Evolutionary conservation across 2,888 invertebrate species (phyloP).

Genomic region (Ichneumoninae sp.): DNA sequence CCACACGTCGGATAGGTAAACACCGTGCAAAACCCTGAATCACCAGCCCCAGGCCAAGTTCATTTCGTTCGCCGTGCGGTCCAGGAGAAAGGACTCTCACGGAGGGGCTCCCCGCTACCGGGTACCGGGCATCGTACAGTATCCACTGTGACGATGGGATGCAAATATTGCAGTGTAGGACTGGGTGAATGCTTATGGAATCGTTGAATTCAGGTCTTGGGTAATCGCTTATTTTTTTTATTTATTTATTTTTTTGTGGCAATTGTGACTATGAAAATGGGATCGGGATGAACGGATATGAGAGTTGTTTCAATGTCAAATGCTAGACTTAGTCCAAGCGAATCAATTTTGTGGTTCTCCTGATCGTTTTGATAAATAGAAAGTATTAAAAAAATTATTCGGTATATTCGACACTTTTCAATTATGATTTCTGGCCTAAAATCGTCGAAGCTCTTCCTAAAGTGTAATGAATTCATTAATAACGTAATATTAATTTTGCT

Average conservation of each 20-base stretch:
- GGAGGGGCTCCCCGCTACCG: neutral
- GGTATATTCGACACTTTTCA: too few species aligned
- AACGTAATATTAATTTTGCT: neutral
- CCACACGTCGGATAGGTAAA: conserved; percentile 66
- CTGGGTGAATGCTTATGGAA: neutral
- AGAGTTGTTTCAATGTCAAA: neutral
- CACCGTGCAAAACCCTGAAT: conserved; percentile 68
- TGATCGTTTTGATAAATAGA: neutral
- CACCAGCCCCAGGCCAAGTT: conserved; percentile 67
- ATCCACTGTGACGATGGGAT: conserved; percentile 3
- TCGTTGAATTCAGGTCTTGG: neutral
- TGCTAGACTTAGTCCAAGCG: neutral
- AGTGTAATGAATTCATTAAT: neutral
- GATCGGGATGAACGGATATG: neutral
- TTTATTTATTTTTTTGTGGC: neutral
- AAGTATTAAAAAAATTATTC: too few species aligned
- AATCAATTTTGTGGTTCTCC: neutral
- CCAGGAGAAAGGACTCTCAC: conserved; percentile 50
- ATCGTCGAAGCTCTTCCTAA: too few species aligned
- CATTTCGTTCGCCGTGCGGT: conserved; percentile 55
- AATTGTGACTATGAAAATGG: neutral
- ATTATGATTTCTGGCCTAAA: too few species aligned
- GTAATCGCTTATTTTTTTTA: neutral
- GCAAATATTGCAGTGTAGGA: conserved; percentile 10
- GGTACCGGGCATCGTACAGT: conserved; percentile 1